phyloP scores from a whole-genome alignment of 2,797 vertebrate genomes.

The Bryconaethiops microstoma region DNA sequence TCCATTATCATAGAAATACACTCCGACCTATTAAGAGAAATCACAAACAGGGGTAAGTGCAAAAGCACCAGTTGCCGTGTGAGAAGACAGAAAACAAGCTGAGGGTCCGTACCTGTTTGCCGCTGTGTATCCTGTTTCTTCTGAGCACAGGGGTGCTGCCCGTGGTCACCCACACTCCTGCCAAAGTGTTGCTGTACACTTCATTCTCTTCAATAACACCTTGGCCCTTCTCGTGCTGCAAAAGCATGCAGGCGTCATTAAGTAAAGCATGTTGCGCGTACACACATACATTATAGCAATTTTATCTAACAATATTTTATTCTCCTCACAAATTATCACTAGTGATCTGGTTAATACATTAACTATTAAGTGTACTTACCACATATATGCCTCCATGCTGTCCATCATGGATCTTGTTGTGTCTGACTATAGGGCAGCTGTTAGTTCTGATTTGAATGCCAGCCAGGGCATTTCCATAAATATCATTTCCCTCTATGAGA shows the following conservation, averaged over 20 bases:
- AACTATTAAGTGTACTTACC: slow-evolving; percentile 73
- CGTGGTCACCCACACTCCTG: slow-evolving; percentile 99
- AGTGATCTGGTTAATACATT: no score
- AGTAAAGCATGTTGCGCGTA: not conserved
- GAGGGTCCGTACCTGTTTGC: slow-evolving; percentile 88
- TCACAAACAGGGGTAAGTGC: not conserved
- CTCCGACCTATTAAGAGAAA: slow-evolving; percentile 85
- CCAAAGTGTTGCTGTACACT: slow-evolving; percentile 99
- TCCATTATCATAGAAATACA: slow-evolving; percentile 99
- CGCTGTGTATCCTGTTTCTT: slow-evolving; percentile 98
- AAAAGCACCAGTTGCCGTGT: not conserved
- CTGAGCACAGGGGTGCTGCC: slow-evolving; percentile 96
- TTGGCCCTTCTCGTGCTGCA: slow-evolving; percentile 98
- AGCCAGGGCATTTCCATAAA: slow-evolving; percentile 97
- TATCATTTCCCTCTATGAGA: slow-evolving; percentile 99
- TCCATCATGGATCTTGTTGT: slow-evolving; percentile 99
- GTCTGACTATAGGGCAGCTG: slow-evolving; percentile 97
- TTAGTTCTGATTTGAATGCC: slow-evolving; percentile 99
- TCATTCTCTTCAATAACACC: slow-evolving; percentile 99
- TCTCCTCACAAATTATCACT: not conserved
- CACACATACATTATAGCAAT: not conserved
- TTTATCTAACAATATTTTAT: not conserved
- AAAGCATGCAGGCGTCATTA: slow-evolving; percentile 17
- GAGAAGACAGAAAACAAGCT: not conserved
- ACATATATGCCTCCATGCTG: slow-evolving; percentile 99